phyloP scores from a whole-genome alignment of 2,113 vertebrate genomes.

The Seriola aureovittata region DNA sequence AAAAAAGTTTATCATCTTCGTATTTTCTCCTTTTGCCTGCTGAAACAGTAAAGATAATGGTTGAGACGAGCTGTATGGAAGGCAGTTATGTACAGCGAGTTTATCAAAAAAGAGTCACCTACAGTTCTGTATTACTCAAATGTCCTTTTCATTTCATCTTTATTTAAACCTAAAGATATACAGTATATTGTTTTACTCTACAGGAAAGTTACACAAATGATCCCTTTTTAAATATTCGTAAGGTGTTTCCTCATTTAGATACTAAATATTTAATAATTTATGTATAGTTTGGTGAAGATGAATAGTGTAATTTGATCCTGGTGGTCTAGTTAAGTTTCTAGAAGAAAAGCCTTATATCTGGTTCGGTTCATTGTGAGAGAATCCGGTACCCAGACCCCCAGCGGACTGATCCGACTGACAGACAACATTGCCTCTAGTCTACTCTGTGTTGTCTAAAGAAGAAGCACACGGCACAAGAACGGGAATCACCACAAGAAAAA shows the following conservation, averaged over 20 bases:
- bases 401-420: slow-evolving; percentile 60
- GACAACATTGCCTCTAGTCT: slow-evolving; percentile 84
- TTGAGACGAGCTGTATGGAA: slow-evolving; percentile 88
- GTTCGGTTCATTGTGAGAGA: slow-evolving; percentile 66
- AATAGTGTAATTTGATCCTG: slow-evolving; percentile 87
- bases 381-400: slow-evolving; percentile 60
- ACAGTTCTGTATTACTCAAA: slow-evolving; percentile 95
- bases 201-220: slow-evolving; percentile 98
- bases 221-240: slow-evolving; percentile 86
- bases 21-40: slow-evolving; percentile 83
- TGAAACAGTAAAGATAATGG: slow-evolving; percentile 91
- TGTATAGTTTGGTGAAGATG: slow-evolving; percentile 88
- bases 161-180: slow-evolving; percentile 94
- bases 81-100: slow-evolving; percentile 97
- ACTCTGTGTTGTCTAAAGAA: slow-evolving; percentile 87
- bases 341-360: slow-evolving; percentile 90
- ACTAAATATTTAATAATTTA: slow-evolving; percentile 89
- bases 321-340: slow-evolving; percentile 91
- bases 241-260: slow-evolving; percentile 90
- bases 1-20: slow-evolving; percentile 23
- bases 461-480: slow-evolving; percentile 90
- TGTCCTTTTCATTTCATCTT: slow-evolving; percentile 80
- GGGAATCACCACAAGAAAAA: slow-evolving; percentile 91
- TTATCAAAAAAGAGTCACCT: slow-evolving; percentile 91
- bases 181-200: slow-evolving; percentile 92